A percentile compares a stretch with the other conserved stretches of the same genome.
phyloP scores from a whole-genome alignment of 2,113 vertebrate species.

The Ciconia boyciana region DNA sequence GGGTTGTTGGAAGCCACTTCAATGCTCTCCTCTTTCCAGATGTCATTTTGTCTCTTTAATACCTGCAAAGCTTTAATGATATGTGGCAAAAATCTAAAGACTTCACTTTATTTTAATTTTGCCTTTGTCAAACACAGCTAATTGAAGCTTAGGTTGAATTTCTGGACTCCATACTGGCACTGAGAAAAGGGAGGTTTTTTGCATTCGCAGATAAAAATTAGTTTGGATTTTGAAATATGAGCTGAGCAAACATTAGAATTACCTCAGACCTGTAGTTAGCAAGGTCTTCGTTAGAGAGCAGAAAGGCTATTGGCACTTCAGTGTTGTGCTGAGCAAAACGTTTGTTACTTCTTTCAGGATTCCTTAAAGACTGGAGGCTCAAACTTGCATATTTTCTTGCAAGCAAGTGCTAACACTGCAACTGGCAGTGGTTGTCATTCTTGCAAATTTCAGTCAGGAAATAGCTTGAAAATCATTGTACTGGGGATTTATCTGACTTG shows the following conservation, averaged over 20 bases:
- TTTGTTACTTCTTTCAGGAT: background rate
- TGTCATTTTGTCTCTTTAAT: background rate
- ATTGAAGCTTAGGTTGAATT: background rate
- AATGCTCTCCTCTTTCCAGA: background rate
- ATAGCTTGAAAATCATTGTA: slow-evolving; percentile 2
- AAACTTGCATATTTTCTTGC: background rate
- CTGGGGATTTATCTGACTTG: background rate
- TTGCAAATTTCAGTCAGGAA: slow-evolving; percentile 1
- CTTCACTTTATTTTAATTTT: background rate
- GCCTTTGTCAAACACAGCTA: background rate
- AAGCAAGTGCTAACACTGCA: background rate
- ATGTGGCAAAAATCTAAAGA: background rate
- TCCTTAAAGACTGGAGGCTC: background rate
- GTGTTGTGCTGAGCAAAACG: background rate
- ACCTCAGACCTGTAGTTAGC: background rate
- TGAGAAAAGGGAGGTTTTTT: background rate
- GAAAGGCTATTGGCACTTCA: background rate
- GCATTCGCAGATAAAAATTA: background rate
- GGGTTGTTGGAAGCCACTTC: background rate
- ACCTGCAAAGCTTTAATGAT: background rate
- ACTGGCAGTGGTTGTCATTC: background rate
- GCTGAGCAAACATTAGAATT: background rate
- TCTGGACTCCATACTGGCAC: accelerated
- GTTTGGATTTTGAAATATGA: background rate
- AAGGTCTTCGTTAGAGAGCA: background rate